Base-by-base conservation (phyloP, 1,140 invertebrate species). In the Neodiprion lecontei region DNA sequence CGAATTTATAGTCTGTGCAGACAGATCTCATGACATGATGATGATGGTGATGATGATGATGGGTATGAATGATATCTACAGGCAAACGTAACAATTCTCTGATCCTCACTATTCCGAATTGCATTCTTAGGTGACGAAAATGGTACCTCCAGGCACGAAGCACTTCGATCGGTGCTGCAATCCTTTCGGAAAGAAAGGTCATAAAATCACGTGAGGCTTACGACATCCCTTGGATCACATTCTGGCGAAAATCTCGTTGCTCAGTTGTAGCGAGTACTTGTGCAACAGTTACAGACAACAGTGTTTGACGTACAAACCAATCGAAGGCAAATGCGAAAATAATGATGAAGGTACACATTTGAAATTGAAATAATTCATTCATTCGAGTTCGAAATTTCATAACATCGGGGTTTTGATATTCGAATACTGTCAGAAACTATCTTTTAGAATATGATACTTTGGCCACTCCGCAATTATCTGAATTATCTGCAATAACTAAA, bases 181-280 rank as follows among this genome's bases (percentile, higher is more conserved):
- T 53, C 50, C 50, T 53, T 53, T 53, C 50, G 50, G n/a, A 53
- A 53, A 53, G 50, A 53, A 53, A 53, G 50, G 50, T 53, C 50
- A 53, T 53, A 53, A 53, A 53, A 53, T 53, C 50, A 53, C 50
- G 50, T 53, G 50, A n/a, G 50, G 50, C 50, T 53, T 53, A 53
- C 50, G 50, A 53, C 50, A 53, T 53, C 50, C 50, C 10, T 53
- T 14, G 50, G 50, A 53, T 53, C 50, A 53, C 10, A 53, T 53
- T 53, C 50, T 53, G 50, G 50, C 2, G 50, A 53, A 53, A 53
- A 53, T 53, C 50, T 53, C 50, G 50, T 11, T 10, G 50, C 1
- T 53, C 1, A 53, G 50, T 53, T 14, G 50, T 14, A 10, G 50
- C 50, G 50, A 53, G 50, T 53, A 53, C 50, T 53, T 53, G 50